Conservation (phyloP, 2,113 vertebrate genomes). For the Rhineura floridana region DNA sequence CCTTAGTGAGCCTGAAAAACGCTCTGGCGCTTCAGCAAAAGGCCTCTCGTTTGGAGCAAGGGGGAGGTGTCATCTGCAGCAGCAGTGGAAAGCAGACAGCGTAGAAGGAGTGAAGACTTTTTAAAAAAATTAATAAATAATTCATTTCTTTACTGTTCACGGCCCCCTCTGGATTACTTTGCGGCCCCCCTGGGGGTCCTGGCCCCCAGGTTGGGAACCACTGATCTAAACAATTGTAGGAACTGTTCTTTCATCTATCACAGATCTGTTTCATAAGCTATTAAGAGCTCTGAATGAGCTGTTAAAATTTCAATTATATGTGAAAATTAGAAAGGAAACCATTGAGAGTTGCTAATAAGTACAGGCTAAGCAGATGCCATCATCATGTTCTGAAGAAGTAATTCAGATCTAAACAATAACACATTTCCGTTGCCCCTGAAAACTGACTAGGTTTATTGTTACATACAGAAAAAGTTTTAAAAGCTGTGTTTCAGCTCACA, state of each 20-base stretch:
- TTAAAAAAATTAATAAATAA: too few species aligned
- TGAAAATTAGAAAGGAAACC: constrained; percentile 9
- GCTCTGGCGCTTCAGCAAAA: too few species aligned
- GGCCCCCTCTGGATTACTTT: too few species aligned
- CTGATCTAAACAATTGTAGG: not conserved
- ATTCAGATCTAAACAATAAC: not conserved
- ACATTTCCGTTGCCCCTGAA: not conserved
- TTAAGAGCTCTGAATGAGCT: not conserved
- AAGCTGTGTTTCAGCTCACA: not conserved
- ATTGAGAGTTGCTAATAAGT: constrained; percentile 8
- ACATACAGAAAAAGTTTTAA: not conserved
- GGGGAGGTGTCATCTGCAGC: too few species aligned
- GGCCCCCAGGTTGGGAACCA: too few species aligned
- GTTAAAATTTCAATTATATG: not conserved
- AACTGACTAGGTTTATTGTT: not conserved
- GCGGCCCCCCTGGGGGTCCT: too few species aligned
- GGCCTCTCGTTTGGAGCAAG: too few species aligned
- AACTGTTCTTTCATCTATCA: not conserved
- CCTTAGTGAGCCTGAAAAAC: too few species aligned
- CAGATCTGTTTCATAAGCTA: not conserved
- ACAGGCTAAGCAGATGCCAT: not conserved
- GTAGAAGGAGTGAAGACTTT: too few species aligned
- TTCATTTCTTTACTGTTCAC: too few species aligned
- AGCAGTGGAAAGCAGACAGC: too few species aligned
- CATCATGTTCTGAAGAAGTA: not conserved